Conservation (phyloP, 2,797 vertebrate species). For the Microhierax caerulescens region DNA sequence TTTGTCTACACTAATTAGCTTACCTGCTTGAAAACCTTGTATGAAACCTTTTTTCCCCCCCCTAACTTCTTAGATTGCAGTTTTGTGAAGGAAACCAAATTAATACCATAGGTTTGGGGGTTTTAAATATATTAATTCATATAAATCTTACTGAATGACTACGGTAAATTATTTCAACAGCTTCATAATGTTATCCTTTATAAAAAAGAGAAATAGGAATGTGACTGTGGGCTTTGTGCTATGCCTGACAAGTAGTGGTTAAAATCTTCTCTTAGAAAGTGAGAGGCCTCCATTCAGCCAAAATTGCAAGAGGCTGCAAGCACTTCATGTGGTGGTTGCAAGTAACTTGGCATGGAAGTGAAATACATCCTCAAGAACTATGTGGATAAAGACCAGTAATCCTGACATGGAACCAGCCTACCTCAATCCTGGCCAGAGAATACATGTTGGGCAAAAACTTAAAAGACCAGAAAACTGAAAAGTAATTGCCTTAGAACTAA, state of each 20-base stretch:
- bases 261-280: not conserved
- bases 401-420: not conserved
- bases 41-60: not conserved
- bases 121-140: not conserved
- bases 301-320: not conserved
- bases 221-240: not conserved
- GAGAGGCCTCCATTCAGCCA: not conserved
- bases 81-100: constrained; percentile 47
- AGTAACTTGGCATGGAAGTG: not conserved
- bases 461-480: not conserved
- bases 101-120: not conserved
- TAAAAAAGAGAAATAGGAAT: not conserved
- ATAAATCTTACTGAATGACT: not conserved
- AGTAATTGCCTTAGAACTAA: not conserved
- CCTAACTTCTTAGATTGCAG: not conserved
- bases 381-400: not conserved
- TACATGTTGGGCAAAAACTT: not conserved
- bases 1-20: constrained; percentile 62
- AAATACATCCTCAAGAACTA: not conserved
- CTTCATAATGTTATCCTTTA: not conserved
- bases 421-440: not conserved
- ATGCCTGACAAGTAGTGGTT: not conserved
- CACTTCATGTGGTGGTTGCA: not conserved
- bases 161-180: not conserved
- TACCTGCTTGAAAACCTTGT: constrained; percentile 31